Evolutionary conservation across 92 coral and sea anemone species (phyloP).

Genomic region (Parazoanthus atlanticus): DNA sequence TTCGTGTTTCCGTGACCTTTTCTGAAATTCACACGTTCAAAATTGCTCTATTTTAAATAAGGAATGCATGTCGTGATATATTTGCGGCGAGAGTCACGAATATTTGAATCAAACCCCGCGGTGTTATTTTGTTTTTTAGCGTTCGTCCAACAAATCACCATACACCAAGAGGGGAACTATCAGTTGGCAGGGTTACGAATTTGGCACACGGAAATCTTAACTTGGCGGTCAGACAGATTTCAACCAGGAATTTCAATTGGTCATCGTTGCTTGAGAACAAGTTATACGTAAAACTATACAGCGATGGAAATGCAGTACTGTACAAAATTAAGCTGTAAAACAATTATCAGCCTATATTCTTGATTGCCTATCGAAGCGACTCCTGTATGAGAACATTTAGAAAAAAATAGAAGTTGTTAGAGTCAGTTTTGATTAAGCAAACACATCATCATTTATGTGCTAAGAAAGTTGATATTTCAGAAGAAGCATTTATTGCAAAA

Average conservation of each 20-base stretch:
- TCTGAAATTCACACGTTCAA: conserved; percentile 7
- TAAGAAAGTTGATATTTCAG: no score
- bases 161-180: background rate
- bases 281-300: background rate
- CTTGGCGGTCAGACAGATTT: no score
- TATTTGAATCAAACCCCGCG: conserved; percentile 9
- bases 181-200: background rate
- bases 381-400: background rate
- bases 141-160: background rate
- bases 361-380: background rate
- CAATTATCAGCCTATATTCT: no score
- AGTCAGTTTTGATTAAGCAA: background rate
- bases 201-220: no score
- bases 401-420: background rate
- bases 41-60: background rate
- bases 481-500: background rate
- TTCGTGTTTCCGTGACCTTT: conserved; percentile 16
- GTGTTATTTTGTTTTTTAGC: background rate
- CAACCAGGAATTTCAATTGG: background rate
- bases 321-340: no score
- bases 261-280: background rate
- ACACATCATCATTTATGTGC: background rate
- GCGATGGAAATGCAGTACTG: no score
- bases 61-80: background rate
- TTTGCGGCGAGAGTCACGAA: conserved; percentile 22